A percentile compares a stretch with the other conserved stretches of the same genome.
Conservation (phyloP, 2,113 vertebrate species). For the Amia ocellicauda region DNA sequence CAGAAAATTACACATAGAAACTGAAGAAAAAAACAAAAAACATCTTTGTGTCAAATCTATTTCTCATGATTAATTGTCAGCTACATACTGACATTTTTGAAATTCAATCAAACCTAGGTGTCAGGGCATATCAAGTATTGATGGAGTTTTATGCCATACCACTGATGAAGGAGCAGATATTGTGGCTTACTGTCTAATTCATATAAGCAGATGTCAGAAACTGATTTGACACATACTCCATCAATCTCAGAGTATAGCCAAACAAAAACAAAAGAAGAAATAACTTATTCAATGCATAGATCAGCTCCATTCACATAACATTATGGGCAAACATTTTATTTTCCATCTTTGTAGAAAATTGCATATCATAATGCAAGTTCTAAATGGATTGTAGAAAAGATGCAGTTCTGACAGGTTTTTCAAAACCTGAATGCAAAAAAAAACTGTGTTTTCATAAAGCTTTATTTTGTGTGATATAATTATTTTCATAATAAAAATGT, state of each 20-base stretch:
- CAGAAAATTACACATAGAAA: not conserved
- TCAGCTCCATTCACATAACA: slow-evolving; percentile 28
- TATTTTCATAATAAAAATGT: too few species aligned
- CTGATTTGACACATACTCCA: slow-evolving; percentile 66
- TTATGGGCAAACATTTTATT: too few species aligned
- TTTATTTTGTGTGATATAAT: too few species aligned
- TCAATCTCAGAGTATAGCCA: slow-evolving; percentile 62
- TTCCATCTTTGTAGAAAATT: too few species aligned
- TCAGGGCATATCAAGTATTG: slow-evolving; percentile 55
- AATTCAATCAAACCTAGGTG: slow-evolving; percentile 69
- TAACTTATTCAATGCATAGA: slow-evolving; percentile 51
- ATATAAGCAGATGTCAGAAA: slow-evolving; percentile 67
- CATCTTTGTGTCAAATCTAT: not conserved
- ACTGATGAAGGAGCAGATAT: slow-evolving; percentile 62
- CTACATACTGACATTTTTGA: slow-evolving; percentile 65
- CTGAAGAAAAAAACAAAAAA: too few species aligned
- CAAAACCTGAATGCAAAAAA: too few species aligned
- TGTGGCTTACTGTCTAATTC: slow-evolving; percentile 56
- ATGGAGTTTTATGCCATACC: slow-evolving; percentile 61
- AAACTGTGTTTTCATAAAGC: too few species aligned
- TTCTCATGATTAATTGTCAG: slow-evolving; percentile 49
- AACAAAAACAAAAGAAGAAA: slow-evolving; percentile 53
- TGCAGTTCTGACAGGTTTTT: too few species aligned
- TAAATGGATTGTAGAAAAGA: too few species aligned
- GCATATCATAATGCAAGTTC: too few species aligned